Evolutionary conservation across 2,888 invertebrate genomes (phyloP).

Genomic region (Leptopilina myrica): DNA sequence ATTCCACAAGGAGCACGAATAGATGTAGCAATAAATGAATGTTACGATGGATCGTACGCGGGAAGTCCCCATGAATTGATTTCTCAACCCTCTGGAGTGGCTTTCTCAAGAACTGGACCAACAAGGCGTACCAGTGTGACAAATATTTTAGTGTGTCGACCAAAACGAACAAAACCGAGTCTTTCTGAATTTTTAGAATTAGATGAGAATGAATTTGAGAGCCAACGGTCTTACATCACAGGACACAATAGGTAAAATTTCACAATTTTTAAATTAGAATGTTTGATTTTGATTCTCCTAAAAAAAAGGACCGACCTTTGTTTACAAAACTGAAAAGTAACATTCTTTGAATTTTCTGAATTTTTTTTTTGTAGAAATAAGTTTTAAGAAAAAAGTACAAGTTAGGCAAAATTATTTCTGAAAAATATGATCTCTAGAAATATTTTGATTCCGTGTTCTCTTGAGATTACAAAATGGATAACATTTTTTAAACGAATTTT

Average conservation of each 20-base stretch:
- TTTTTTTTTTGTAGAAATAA: too few species aligned
- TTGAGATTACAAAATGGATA: too few species aligned
- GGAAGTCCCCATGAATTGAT: constrained; percentile 94
- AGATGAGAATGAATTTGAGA: constrained; percentile 90
- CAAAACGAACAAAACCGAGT: constrained; percentile 82
- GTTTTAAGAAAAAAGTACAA: too few species aligned
- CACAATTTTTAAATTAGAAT: background rate
- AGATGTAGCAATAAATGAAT: constrained; percentile 96
- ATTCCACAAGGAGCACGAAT: constrained; percentile 90
- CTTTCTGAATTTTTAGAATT: constrained; percentile 93
- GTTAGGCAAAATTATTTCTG: too few species aligned
- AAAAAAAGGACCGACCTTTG: too few species aligned
- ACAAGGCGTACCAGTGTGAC: constrained; percentile 87
- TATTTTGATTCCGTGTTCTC: too few species aligned
- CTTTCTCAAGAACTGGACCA: constrained; percentile 85
- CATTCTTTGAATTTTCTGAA: too few species aligned
- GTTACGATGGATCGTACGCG: constrained; percentile 96
- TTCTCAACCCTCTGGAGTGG: constrained; percentile 84
- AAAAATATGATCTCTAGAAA: too few species aligned
- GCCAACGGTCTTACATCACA: constrained; percentile 92
- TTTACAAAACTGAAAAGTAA: too few species aligned
- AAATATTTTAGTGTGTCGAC: constrained; percentile 87
- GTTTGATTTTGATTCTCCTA: too few species aligned
- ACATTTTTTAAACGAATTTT: too few species aligned
- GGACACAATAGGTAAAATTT: constrained; percentile 86